These are phyloP conservation scores for Arge pagana DNA, from an alignment of 2,888 invertebrate species.

Conservation along the genomic window DNA sequence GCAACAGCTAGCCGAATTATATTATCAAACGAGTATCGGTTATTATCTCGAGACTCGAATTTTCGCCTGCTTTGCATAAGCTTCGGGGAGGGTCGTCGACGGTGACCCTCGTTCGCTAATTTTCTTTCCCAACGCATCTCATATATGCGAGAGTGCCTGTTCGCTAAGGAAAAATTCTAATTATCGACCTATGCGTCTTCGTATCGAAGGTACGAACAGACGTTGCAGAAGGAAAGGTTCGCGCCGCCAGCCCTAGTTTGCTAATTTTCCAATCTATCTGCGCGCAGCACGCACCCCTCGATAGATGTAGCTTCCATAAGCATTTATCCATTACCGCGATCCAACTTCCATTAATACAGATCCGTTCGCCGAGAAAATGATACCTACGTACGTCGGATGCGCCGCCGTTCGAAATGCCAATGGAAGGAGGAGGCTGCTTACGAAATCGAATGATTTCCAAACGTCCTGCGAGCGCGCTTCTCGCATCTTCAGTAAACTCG, in stretches of 20 bases:
- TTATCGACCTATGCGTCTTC: constrained; percentile 11
- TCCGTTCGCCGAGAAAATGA: no score
- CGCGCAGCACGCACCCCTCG: not conserved
- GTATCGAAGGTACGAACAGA: not conserved
- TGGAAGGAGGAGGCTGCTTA: no score
- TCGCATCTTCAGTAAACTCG: no score
- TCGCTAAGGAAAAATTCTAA: constrained; percentile 9
- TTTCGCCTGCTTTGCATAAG: not conserved
- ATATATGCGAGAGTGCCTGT: not conserved
- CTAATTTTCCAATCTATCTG: constrained; percentile 3
- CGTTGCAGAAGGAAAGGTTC: constrained; percentile 5
- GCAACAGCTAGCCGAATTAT: constrained; percentile 11
- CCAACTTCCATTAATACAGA: no score
- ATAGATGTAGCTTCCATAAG: no score
- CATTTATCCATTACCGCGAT: constrained; percentile 9
- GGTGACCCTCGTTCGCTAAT: constrained; percentile 4
- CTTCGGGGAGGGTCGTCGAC: not conserved
- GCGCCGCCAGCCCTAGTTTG: constrained; percentile 8
- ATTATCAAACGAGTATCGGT: constrained; percentile 19
- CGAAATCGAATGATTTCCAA: no score
- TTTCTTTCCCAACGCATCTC: constrained; percentile 1
- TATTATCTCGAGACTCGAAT: constrained; percentile 10
- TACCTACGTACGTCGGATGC: no score
- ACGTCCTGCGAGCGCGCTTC: no score
- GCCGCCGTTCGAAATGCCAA: no score